Conservation (phyloP, 2,113 vertebrate genomes). For the Hydrolagus affinis region DNA sequence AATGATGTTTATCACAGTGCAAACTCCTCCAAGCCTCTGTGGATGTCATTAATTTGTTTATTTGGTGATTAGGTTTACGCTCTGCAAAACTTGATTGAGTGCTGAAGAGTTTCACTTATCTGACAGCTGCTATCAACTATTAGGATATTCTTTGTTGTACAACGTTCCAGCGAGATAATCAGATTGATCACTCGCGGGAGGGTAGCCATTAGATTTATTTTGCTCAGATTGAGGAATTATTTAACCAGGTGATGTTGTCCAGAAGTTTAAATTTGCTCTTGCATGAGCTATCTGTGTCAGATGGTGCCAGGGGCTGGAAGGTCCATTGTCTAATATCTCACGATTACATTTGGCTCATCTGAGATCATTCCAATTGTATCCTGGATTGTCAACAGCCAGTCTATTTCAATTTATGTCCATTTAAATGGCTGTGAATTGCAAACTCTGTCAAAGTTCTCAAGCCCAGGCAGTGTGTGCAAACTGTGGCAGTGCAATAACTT, state of each 20-base stretch:
- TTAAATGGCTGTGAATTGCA: no score
- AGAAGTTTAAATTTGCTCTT: background rate
- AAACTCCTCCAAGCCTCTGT: background rate
- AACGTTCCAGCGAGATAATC: conserved; percentile 10
- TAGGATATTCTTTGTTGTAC: background rate
- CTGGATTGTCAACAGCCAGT: background rate
- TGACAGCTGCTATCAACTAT: background rate
- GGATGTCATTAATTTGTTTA: conserved; percentile 16
- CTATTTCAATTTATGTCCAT: no score
- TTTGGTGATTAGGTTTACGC: background rate
- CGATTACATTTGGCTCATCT: background rate
- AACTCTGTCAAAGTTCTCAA: no score
- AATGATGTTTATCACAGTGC: background rate
- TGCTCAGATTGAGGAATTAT: conserved; percentile 11
- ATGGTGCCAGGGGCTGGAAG: background rate
- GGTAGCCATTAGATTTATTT: background rate
- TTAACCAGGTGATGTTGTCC: background rate
- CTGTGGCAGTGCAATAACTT: no score
- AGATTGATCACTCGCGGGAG: conserved; percentile 2
- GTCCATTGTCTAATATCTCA: background rate
- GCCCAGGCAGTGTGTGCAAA: no score
- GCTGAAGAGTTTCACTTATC: conserved; percentile 5
- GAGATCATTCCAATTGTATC: background rate
- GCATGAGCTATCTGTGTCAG: background rate
- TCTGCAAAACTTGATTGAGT: background rate